These are phyloP conservation scores for Trematocara variabile DNA, from an alignment of 2,113 vertebrate species.

Conservation along the genomic window DNA sequence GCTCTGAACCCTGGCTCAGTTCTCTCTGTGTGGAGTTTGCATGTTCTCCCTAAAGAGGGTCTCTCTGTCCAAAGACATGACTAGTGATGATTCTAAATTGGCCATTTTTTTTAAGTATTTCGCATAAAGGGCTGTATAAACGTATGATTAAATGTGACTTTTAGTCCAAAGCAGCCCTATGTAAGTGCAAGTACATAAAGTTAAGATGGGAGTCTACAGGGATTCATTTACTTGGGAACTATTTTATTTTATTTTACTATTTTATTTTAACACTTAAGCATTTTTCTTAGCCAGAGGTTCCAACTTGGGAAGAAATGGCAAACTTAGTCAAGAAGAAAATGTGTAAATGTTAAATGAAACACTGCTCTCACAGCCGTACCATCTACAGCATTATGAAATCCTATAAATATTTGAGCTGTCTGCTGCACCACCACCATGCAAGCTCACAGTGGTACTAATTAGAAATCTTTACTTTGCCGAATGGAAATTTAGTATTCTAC, in stretches of 20 bases:
- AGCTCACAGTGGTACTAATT: background rate
- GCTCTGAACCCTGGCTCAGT: background rate
- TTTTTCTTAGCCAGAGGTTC: background rate
- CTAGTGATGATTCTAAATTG: background rate
- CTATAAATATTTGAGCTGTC: background rate
- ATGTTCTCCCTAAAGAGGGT: background rate
- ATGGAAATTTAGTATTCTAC: background rate
- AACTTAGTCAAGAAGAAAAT: background rate
- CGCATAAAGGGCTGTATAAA: rapidly evolving
- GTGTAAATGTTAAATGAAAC: background rate
- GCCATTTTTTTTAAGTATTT: background rate
- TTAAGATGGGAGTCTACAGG: background rate
- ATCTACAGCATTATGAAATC: background rate
- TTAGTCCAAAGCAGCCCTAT: background rate
- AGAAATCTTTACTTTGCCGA: background rate
- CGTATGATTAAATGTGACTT: background rate
- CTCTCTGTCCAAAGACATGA: background rate
- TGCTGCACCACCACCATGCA: background rate
- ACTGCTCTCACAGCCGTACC: background rate
- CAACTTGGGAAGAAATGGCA: background rate
- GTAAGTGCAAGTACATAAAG: background rate
- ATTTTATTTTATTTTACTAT: no score
- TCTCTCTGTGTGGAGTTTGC: background rate
- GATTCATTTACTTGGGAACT: background rate
- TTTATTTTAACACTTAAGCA: background rate